A percentile compares a stretch with the other conserved stretches of the same genome.
These are phyloP conservation scores for Atrina japonica DNA, from an alignment of 2,888 invertebrate genomes.

Conservation along the genomic window DNA sequence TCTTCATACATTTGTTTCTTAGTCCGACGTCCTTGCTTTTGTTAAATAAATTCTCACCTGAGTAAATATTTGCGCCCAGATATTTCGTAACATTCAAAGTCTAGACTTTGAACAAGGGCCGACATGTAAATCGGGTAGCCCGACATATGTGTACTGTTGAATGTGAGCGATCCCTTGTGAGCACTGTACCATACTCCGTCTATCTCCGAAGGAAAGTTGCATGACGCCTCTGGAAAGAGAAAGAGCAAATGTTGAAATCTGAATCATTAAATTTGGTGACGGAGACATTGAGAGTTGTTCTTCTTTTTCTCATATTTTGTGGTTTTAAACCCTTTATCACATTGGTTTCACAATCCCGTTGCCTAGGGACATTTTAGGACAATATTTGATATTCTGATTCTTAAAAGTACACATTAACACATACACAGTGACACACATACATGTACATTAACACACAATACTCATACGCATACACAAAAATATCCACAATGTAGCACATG, in stretches of 20 bases:
- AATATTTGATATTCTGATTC: no score
- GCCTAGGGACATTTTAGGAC: no score
- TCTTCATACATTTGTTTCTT: no score
- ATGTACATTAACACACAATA: no score
- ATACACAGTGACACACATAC: no score
- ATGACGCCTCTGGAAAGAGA: conserved; percentile 45
- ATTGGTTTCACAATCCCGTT: no score
- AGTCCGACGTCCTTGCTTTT: no score
- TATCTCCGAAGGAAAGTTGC: conserved; percentile 52
- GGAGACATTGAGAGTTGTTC: background rate
- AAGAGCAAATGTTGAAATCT: conserved; percentile 8
- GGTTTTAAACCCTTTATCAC: no score
- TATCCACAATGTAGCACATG: no score
- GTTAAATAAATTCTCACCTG: no score
- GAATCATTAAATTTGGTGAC: background rate
- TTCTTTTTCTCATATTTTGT: background rate
- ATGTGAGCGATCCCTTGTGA: conserved; percentile 50
- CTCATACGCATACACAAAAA: no score
- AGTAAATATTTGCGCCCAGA: conserved; percentile 40
- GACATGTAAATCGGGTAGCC: conserved; percentile 56
- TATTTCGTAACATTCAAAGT: conserved; percentile 50
- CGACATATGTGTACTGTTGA: conserved; percentile 49
- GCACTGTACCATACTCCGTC: conserved; percentile 54
- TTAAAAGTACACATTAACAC: no score
- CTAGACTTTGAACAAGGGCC: conserved; percentile 42